A percentile compares a stretch with the other conserved stretches of the same genome.
These are phyloP conservation scores for Tragulus kanchil DNA, from an alignment of 2,113 vertebrate species.

Conservation along the genomic window DNA sequence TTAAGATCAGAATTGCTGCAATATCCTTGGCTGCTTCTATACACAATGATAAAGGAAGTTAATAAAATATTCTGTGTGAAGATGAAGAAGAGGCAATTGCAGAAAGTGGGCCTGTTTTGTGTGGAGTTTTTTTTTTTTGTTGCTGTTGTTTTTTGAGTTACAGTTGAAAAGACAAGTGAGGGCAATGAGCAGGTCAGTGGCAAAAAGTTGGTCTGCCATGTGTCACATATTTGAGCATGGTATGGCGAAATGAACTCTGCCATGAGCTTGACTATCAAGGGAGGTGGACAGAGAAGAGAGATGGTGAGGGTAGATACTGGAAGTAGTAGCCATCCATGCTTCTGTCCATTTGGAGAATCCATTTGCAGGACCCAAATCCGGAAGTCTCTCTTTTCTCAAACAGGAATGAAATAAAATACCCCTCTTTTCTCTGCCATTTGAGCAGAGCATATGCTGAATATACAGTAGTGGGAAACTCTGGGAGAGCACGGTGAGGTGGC, in stretches of 20 bases:
- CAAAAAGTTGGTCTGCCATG: neutral
- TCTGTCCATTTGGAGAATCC: neutral
- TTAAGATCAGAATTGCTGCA: neutral
- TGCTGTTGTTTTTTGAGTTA: neutral
- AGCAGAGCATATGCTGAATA: neutral
- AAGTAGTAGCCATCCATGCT: neutral
- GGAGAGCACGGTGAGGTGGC: neutral
- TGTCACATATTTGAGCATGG: neutral
- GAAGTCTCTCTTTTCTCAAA: neutral
- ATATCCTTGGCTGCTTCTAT: neutral
- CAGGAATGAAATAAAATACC: conserved; percentile 37
- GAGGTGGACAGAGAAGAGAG: neutral
- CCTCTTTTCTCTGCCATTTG: neutral
- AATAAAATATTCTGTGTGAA: conserved; percentile 38
- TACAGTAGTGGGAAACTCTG: neutral
- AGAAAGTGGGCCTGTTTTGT: neutral
- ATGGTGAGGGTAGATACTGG: neutral
- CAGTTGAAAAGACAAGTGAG: neutral
- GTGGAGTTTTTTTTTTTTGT: neutral
- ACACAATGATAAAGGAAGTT: conserved; percentile 1
- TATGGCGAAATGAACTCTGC: neutral
- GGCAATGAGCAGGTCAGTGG: neutral
- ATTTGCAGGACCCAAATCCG: neutral
- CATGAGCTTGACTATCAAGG: neutral
- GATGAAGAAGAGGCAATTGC: conserved; percentile 47